Evolutionary conservation across 2,888 invertebrate species (phyloP), one percentile per base, ranked within the genome.

Genomic region (Therioaphis trifolii): DNA sequence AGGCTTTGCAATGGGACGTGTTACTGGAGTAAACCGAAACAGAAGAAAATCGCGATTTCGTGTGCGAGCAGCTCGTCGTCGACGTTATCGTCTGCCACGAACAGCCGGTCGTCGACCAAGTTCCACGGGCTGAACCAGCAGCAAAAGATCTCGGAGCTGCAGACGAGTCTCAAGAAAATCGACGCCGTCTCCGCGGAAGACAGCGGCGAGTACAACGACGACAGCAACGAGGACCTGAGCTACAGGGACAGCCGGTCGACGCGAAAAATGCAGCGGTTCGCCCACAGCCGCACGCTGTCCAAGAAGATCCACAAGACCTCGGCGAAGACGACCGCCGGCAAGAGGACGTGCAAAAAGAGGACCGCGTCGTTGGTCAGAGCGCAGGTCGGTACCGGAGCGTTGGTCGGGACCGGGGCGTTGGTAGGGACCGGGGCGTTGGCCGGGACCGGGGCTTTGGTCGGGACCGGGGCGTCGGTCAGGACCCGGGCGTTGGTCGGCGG

Each of bases 1-100:
- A 80, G 80, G 80, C 80, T 80, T 61, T 80, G 80, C 61, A 21
- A 61, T 72, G 80, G 80, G 49, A 80, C 80, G 21, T 21, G 27
- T 18, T 80, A 71, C 18, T 80, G 80, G 80, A 61, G 27, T 15
- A 49, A 61, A 61, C 72, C 80, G 18, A 58, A 11, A 61, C 29
- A 29, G n/a, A 29, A 35, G 24, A 35, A 15, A 24, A 0, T 72
- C 5, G 29, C 52, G 1, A 14, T 74, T 15, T 43, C 43, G 11
- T 66, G 52, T 24, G 61, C 52, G 4, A 24, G 35, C n/a, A 43
- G 27, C 46, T 68, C 43, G 0, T 21, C n/a, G 12, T 43, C 79
- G 4, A 43, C 69, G 24, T 68, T 27, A 0, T 21, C n/a, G 12
- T 43, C 79, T 1, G 27, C 69, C 21, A 69, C 18, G 14, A 29